Evolutionary conservation across 2,113 vertebrate species (phyloP).

Genomic region (Pipra filicauda): DNA sequence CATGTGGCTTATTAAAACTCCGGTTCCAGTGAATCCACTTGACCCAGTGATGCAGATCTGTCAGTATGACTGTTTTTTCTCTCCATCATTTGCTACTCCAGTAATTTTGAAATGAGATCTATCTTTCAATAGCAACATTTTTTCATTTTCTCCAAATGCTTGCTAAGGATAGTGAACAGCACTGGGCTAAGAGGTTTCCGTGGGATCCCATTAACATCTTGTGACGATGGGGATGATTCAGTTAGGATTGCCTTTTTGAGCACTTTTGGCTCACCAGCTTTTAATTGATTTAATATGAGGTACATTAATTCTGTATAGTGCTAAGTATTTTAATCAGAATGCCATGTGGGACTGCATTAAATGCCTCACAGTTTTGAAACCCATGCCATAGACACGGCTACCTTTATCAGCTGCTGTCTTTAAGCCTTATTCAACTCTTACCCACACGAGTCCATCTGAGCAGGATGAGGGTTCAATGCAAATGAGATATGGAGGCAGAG

Average conservation of each 20-base stretch:
- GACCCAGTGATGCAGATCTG: background rate
- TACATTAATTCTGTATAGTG: conserved; percentile 25
- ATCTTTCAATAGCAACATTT: background rate
- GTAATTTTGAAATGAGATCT: background rate
- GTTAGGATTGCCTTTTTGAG: conserved; percentile 30
- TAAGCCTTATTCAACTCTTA: conserved; percentile 26
- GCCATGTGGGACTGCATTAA: background rate
- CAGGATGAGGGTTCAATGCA: background rate
- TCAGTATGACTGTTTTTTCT: background rate
- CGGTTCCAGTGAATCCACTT: background rate
- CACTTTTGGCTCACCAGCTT: background rate
- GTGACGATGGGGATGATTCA: background rate
- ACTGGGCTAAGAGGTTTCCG: background rate
- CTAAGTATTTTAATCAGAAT: conserved; percentile 51
- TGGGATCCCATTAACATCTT: conserved; percentile 1
- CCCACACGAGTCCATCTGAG: background rate
- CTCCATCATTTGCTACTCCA: background rate
- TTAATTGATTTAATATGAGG: conserved; percentile 31
- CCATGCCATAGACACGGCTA: background rate
- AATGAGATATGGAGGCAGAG: background rate
- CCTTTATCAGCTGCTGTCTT: conserved; percentile 31
- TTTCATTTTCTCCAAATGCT: background rate
- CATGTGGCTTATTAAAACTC: background rate
- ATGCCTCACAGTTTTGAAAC: conserved; percentile 45
- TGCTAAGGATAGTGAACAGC: background rate